Conservation (phyloP, 1,140 invertebrate species). For the Brachionus angularis region DNA sequence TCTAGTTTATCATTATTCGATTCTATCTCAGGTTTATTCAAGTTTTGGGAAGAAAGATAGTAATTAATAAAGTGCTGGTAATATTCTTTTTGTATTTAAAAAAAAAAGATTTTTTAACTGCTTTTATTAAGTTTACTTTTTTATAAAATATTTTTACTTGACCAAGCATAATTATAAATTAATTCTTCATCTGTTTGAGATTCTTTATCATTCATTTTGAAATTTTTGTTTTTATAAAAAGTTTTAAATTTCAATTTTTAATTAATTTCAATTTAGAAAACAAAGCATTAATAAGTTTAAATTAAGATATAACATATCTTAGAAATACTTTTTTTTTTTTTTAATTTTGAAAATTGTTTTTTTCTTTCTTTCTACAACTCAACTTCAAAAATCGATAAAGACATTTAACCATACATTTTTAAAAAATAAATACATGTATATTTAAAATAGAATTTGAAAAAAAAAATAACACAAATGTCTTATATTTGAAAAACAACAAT, state of each 20-base stretch:
- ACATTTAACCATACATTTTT: no score
- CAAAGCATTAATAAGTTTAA: neutral
- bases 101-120: no score
- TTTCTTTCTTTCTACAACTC: no score
- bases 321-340: no score
- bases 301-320: neutral
- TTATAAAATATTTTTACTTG: neutral
- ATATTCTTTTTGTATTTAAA: no score
- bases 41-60: neutral
- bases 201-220: neutral
- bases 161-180: slow-evolving; percentile 15
- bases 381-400: no score
- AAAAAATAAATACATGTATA: no score
- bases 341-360: no score
- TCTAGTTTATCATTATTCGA: neutral
- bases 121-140: no score
- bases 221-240: neutral
- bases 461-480: no score
- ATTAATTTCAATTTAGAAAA: neutral
- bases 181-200: slow-evolving; percentile 35
- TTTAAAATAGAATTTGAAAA: no score
- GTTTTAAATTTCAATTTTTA: neutral
- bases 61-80: slow-evolving; percentile 18
- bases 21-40: neutral
- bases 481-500: no score